phyloP scores from a whole-genome alignment of 1,140 invertebrate genomes.

The Arion vulgaris region DNA sequence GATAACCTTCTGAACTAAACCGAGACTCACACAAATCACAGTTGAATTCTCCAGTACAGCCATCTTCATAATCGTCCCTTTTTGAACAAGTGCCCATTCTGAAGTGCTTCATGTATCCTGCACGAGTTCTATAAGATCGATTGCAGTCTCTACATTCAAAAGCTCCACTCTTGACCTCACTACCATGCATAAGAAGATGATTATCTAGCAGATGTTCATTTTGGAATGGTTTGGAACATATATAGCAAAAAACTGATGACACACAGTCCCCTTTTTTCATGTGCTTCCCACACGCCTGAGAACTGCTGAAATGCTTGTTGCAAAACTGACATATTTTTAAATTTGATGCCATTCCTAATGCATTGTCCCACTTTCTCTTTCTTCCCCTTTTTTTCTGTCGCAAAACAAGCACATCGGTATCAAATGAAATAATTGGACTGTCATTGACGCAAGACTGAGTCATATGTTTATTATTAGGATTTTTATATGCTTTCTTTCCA shows the following conservation, averaged over 20 bases:
- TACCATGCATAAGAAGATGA: conserved; percentile 34
- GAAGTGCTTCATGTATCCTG: conserved; percentile 45
- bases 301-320: conserved; percentile 35
- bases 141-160: conserved; percentile 43
- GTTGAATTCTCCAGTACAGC: conserved; percentile 25
- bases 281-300: conserved; percentile 33
- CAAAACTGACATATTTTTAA: conserved; percentile 14
- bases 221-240: conserved; percentile 39
- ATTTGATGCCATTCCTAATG: conserved; percentile 23
- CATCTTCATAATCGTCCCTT: conserved; percentile 43
- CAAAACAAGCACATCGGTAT: neutral
- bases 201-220: conserved; percentile 32
- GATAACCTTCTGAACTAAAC: conserved; percentile 34
- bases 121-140: conserved; percentile 39
- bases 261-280: conserved; percentile 35
- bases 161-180: conserved; percentile 13
- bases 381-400: conserved; percentile 23
- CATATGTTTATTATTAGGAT: neutral
- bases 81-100: conserved; percentile 45
- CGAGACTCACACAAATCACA: conserved; percentile 40
- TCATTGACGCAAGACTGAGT: neutral
- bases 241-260: conserved; percentile 31
- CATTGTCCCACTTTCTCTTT: conserved; percentile 32
- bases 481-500: neutral
- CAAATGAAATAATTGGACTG: neutral